These are phyloP conservation scores for Cerastis rubricosa DNA, from an alignment of 2,888 invertebrate genomes.

Conservation along the genomic window DNA sequence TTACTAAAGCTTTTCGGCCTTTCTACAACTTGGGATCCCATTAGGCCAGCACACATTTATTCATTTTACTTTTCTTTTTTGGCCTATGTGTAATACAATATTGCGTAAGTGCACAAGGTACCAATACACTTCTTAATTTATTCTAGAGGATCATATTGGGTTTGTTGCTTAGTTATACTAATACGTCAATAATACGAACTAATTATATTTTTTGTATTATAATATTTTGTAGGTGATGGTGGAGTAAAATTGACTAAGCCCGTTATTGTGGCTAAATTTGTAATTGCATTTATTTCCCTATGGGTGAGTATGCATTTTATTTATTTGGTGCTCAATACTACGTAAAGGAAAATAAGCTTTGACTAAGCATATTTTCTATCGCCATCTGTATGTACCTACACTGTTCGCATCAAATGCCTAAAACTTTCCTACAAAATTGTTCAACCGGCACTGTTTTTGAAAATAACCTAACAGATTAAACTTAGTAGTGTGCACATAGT, in stretches of 20 bases:
- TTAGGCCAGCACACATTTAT: conserved; percentile 11
- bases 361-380: too few species aligned
- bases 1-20: conserved; percentile 26
- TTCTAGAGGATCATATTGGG: too few species aligned
- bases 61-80: not conserved
- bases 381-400: too few species aligned
- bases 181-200: too few species aligned
- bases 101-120: not conserved
- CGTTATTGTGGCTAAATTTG: not conserved
- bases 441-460: not conserved
- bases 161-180: too few species aligned
- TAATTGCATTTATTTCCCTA: not conserved
- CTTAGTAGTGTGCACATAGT: not conserved
- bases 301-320: conserved; percentile 25
- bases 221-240: conserved; percentile 11
- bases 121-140: too few species aligned
- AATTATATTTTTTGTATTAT: not conserved
- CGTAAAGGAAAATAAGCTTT: too few species aligned
- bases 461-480: not conserved
- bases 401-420: not conserved
- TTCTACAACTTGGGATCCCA: not conserved
- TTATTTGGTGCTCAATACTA: not conserved
- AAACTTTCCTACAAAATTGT: not conserved
- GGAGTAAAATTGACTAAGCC: not conserved
- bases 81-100: not conserved